Evolutionary conservation across 1,140 invertebrate species (phyloP), one percentile per base, ranked within the genome.

Genomic region (Elymnias hypermnestra): DNA sequence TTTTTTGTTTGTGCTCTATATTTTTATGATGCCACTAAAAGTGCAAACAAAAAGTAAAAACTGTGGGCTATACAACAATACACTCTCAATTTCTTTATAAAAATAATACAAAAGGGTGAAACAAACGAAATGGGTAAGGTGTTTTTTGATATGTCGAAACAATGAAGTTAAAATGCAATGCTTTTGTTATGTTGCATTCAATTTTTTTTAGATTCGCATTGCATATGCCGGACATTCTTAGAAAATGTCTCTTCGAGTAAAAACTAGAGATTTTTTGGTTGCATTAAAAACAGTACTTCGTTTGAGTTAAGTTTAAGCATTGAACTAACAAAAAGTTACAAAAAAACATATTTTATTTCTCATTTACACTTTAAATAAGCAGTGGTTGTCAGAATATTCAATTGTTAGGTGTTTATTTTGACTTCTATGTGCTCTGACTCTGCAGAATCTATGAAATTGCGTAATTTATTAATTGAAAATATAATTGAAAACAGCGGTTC

Each of bases 21-120:
- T 83, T 77, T 82, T 83, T 84, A 81, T 68, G 68, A 58, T 40
- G 21, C 39, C 64, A 68, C 65, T 71, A 83, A 81, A 83, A 77
- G 49, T 49, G 39, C 53, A 57, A 60, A 59, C 71, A 76, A 76
- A 74, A 72, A 75, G 57, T 70, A 53, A 60, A 54, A 72, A 61
- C 56, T 52, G 39, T 45, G 49, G 53, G 47, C 61, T 67, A 62
- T 60, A 43, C 36, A 57, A 83, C 81, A 83, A 83, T 79, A 47
- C 59, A 84, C 81, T 84, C 77, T 84, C 81, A 75, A 64, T 84
- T 84, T 84, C 81, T 77, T 77, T 84, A 79, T 81, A 83, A 83
- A 83, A 64, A 36, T 43, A 19, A 15, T 45, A 71, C 59, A 79
- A 78, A 59, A 33, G 49, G 28, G 21, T 18, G 29, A 48, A 35